Percentiles rank a stretch among this genome's conserved stretches.
phyloP scores from a whole-genome alignment of 2,888 invertebrate species.

The Stegophylla sp. region DNA sequence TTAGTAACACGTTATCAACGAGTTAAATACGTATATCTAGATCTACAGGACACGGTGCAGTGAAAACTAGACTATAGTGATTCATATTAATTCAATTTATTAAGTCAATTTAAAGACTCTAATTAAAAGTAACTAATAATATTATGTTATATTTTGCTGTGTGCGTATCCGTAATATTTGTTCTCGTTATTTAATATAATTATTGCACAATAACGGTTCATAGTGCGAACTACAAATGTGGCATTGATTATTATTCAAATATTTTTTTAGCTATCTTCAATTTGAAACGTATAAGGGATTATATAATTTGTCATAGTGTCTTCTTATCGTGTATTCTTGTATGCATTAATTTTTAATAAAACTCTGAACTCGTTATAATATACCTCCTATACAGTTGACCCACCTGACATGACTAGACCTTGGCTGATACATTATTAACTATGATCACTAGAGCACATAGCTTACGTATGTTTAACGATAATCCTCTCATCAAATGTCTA shows the following conservation, averaged over 20 bases:
- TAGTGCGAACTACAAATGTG: background rate
- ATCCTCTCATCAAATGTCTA: constrained; percentile 22
- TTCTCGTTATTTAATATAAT: background rate
- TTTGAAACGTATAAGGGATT: background rate
- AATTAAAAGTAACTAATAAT: background rate
- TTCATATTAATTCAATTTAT: background rate
- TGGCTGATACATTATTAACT: constrained; percentile 30
- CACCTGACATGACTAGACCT: constrained; percentile 39
- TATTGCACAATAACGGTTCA: background rate
- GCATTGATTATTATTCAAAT: background rate
- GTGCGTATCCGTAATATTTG: background rate
- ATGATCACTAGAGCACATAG: constrained; percentile 39
- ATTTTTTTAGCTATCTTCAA: background rate
- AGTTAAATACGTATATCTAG: no score
- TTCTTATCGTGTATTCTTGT: background rate
- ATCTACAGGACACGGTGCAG: no score
- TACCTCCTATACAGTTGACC: constrained; percentile 18
- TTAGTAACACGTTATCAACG: no score
- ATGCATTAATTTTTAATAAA: background rate
- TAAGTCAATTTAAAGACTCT: background rate
- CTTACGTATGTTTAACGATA: constrained; percentile 32
- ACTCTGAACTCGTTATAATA: background rate
- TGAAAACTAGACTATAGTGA: no score
- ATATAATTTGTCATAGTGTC: background rate
- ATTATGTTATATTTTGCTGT: background rate